Evolutionary conservation across 2,888 invertebrate genomes (phyloP).

Genomic region (Xylophagus ater): DNA sequence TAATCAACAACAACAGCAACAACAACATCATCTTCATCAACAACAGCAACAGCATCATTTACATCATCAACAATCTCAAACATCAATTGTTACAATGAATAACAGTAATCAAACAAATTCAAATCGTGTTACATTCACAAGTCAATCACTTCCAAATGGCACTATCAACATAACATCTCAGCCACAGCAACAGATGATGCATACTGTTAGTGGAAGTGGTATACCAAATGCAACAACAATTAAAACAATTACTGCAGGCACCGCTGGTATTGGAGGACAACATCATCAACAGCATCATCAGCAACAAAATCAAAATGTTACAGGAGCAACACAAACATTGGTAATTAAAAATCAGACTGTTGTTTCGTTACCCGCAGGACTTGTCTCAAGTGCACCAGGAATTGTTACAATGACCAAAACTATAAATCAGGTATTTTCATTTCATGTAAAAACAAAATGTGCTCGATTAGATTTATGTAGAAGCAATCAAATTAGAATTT

Average conservation of each 20-base stretch:
- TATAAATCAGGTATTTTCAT: slow-evolving; percentile 36
- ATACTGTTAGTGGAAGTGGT: slow-evolving; percentile 43
- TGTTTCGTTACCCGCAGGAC: slow-evolving; percentile 43
- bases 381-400: slow-evolving; percentile 47
- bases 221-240: slow-evolving; percentile 40
- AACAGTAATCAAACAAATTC: slow-evolving; percentile 30
- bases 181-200: slow-evolving; percentile 28
- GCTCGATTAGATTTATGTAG: no score
- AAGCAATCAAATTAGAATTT: slow-evolving; percentile 1
- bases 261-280: slow-evolving; percentile 23
- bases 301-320: slow-evolving; percentile 26
- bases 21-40: slow-evolving; percentile 23
- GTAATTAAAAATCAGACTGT: slow-evolving; percentile 41
- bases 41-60: slow-evolving; percentile 20
- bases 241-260: slow-evolving; percentile 34
- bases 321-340: slow-evolving; percentile 39
- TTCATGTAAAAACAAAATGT: no score
- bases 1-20: slow-evolving; percentile 11
- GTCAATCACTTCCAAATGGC: slow-evolving; percentile 58
- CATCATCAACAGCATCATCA: slow-evolving; percentile 22
- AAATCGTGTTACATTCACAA: slow-evolving; percentile 51
- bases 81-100: slow-evolving; percentile 36
- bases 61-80: slow-evolving; percentile 14
- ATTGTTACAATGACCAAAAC: slow-evolving; percentile 54
- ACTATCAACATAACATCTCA: slow-evolving; percentile 49